Percentiles rank a stretch among this genome's conserved stretches.
These are phyloP conservation scores for Adelognathus sp. DNA, from an alignment of 2,888 invertebrate species.

Conservation along the genomic window DNA sequence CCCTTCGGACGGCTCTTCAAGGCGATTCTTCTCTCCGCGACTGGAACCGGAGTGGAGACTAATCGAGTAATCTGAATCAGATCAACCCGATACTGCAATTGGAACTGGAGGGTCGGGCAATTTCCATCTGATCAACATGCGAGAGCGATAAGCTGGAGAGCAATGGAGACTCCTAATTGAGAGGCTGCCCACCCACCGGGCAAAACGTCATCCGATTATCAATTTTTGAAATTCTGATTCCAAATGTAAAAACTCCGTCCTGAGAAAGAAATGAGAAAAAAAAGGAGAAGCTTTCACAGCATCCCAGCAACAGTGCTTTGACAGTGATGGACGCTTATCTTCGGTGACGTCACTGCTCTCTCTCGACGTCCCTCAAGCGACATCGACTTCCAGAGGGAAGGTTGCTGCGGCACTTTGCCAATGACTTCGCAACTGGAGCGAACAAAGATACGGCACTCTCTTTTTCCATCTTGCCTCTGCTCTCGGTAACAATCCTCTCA, in stretches of 20 bases:
- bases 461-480: neutral
- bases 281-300: neutral
- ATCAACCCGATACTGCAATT: slow-evolving; percentile 1
- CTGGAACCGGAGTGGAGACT: neutral
- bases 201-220: too few relatives aligned
- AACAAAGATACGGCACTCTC: neutral
- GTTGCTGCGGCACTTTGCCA: slow-evolving; percentile 38
- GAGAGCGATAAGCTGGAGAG: too few relatives aligned
- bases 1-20: neutral
- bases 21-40: neutral
- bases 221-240: too few relatives aligned
- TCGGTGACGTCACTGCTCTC: slow-evolving; percentile 56
- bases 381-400: slow-evolving; percentile 8
- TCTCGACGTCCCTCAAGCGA: neutral
- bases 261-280: neutral
- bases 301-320: slow-evolving; percentile 37
- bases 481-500: neutral
- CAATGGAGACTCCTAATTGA: too few relatives aligned
- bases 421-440: slow-evolving; percentile 26
- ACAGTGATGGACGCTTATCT: slow-evolving; percentile 67
- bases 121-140: too few relatives aligned
- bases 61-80: slow-evolving; percentile 55
- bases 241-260: neutral
- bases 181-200: too few relatives aligned
- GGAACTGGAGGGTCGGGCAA: too few relatives aligned